Evolutionary conservation across 1,140 invertebrate species (phyloP), one percentile per base, ranked within the genome.

Genomic region (Charaxes varanes): DNA sequence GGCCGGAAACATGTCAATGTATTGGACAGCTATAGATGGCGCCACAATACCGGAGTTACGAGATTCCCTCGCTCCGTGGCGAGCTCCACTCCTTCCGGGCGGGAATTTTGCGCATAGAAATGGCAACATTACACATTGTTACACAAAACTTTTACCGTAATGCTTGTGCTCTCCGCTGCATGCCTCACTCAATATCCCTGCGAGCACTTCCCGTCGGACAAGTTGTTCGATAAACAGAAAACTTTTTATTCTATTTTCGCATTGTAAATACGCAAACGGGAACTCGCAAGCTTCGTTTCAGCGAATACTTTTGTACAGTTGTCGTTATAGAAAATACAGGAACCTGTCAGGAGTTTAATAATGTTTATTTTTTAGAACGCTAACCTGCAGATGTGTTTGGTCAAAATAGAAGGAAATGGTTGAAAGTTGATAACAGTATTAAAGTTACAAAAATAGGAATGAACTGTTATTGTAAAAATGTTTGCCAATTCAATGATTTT

Each of bases 41-140:
- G 71, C 70, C 68, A 80, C 78, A 80, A 80, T 62, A 67, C 69
- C 19, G 31, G 67, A 74, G 60, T 70, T 72, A 53, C 54, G 61
- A 54, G 44, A 53, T 55, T 53, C 55, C 62, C 52, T 50, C 52
- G 49, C 59, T 42, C 53, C 40, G 55, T 49, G 46, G 53, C 38
- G 54, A 64, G 60, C 59, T 59, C 46, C 53, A 57, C 40, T 33
- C 53, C 70, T 73, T 80, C 79, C 79, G 79, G 57, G 34, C 41
- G 60, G 59, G 62, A 70, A 58, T 66, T 68, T 61, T 63, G 38
- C 74, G 79, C 79, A 83, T 83, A 83, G 55, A 79, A 80, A 83
- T 79, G 72, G 70, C 72, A 76, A 66, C 67, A 83, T 83, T 83
- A 83, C 60, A 66, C 59, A 79, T 80, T 83, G 73, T 80, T 77